Evolutionary conservation across 2,797 vertebrate genomes (phyloP).

Genomic region (Rhabdomys pumilio): DNA sequence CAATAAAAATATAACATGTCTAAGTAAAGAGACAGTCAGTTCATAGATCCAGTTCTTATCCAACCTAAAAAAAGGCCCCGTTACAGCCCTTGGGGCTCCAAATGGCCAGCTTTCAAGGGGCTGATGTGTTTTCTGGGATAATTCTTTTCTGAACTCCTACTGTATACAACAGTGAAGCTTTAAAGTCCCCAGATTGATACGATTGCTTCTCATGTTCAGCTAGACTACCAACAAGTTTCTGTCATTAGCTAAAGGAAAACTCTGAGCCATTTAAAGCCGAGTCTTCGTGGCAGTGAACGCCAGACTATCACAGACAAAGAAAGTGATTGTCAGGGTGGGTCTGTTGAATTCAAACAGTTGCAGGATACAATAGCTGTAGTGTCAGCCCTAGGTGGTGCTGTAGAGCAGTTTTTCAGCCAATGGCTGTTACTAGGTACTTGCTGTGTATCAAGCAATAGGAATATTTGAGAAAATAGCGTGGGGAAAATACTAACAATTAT

Average conservation of each 20-base stretch:
- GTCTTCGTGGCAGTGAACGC: neutral
- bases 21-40: neutral
- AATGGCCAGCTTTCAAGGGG: neutral
- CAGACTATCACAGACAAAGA: neutral
- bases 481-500: conserved; percentile 3
- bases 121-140: neutral
- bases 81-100: neutral
- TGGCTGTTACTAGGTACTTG: neutral
- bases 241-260: neutral
- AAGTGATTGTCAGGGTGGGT: neutral
- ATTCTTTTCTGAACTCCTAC: neutral
- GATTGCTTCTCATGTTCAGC: neutral
- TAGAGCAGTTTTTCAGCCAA: conserved; percentile 6
- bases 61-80: neutral
- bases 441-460: neutral
- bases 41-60: neutral
- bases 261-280: conserved; percentile 13
- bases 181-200: neutral
- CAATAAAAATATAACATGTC: neutral
- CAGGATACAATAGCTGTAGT: neutral
- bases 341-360: neutral
- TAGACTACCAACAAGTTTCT: neutral
- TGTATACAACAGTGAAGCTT: too few relatives aligned
- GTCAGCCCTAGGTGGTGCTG: neutral
- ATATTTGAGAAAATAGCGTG: conserved; percentile 17